Evolutionary conservation across 2,888 invertebrate genomes (phyloP).

Genomic region (Gastrophysa polygoni): DNA sequence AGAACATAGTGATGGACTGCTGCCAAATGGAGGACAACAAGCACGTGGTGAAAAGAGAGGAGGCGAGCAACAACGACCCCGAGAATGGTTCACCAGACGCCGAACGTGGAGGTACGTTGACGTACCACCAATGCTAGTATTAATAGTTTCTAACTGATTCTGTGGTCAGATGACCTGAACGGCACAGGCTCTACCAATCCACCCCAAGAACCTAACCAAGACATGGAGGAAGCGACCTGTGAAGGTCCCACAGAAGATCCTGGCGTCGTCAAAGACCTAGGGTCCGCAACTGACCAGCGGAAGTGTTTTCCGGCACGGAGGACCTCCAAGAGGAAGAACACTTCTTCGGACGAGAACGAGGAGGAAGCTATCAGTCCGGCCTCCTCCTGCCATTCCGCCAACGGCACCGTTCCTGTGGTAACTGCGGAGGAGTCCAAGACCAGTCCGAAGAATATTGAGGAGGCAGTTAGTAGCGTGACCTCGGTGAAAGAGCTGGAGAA

Average conservation of each 20-base stretch:
- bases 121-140: conserved; percentile 56
- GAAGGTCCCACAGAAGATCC: conserved; percentile 41
- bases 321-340: conserved; percentile 67
- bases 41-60: conserved; percentile 83
- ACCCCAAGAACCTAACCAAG: conserved; percentile 52
- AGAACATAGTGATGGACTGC: conserved; percentile 91
- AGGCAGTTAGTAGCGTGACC: conserved; percentile 54
- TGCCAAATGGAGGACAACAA: conserved; percentile 88
- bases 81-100: conserved; percentile 89
- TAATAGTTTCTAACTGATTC: conserved; percentile 49
- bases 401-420: too few species aligned
- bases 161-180: conserved; percentile 63
- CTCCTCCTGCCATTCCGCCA: conserved; percentile 68
- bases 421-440: conserved; percentile 52
- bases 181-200: conserved; percentile 64
- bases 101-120: conserved; percentile 70
- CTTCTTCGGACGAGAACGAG: conserved; percentile 61
- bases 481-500: conserved; percentile 93
- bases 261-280: conserved; percentile 50
- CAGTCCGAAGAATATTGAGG: conserved; percentile 60
- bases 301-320: conserved; percentile 56
- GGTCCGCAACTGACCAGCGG: too few species aligned
- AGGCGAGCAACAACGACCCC: conserved; percentile 75
- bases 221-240: conserved; percentile 51
- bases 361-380: conserved; percentile 66